A percentile compares a stretch with the other conserved stretches of the same genome.
phyloP scores from a whole-genome alignment of 2,888 invertebrate genomes.

The Drosophila multiciliata region DNA sequence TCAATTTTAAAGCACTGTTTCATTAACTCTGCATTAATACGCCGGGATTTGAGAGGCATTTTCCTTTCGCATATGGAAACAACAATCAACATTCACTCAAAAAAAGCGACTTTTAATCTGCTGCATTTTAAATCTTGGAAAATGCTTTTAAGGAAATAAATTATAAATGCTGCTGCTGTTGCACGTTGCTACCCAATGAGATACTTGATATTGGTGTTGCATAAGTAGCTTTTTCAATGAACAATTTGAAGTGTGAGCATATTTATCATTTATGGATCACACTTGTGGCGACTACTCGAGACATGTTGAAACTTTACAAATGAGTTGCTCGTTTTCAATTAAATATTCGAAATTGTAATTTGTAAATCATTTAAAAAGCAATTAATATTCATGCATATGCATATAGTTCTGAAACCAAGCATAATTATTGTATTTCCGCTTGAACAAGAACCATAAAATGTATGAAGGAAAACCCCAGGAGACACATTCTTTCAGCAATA shows the following conservation, averaged over 20 bases:
- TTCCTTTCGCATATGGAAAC: constrained; percentile 56
- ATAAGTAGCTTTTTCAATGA: neutral
- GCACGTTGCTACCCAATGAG: neutral
- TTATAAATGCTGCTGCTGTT: constrained; percentile 55
- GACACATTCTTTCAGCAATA: neutral
- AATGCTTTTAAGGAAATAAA: constrained; percentile 59
- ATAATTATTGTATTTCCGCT: neutral
- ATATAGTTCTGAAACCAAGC: neutral
- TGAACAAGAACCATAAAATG: neutral
- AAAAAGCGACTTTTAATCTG: too few species aligned
- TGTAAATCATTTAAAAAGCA: neutral
- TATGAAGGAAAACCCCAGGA: neutral
- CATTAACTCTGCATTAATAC: constrained; percentile 66
- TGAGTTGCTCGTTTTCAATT: neutral
- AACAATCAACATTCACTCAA: too few species aligned
- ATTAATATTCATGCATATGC: neutral
- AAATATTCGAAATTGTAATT: neutral
- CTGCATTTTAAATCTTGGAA: constrained; percentile 35
- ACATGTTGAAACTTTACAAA: neutral
- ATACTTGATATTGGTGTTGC: constrained; percentile 3
- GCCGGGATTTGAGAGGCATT: constrained; percentile 39
- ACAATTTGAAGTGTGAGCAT: neutral
- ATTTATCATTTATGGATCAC: neutral
- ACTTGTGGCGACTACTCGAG: neutral
- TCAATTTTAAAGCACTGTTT: constrained; percentile 64